Conservation (phyloP, 92 coral and sea anemone species). For the Galaxea fascicularis region DNA sequence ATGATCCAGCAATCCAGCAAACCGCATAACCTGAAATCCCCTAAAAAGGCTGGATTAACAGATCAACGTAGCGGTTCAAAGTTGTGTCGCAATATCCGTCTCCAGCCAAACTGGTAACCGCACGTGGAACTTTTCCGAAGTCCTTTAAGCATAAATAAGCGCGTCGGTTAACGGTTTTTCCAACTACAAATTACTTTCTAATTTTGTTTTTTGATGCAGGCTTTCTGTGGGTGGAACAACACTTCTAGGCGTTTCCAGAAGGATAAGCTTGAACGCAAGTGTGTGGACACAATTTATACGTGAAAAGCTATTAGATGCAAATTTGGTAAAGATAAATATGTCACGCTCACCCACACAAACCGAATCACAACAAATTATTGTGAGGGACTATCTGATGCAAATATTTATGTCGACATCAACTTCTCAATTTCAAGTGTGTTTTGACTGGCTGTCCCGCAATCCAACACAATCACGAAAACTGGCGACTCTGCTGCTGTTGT, state of each 20-base stretch:
- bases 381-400: not conserved
- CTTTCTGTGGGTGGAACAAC: not conserved
- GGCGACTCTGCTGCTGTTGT: not conserved
- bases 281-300: not conserved
- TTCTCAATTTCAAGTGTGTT: not conserved
- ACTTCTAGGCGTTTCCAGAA: not conserved
- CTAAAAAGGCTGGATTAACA: not conserved
- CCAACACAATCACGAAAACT: not conserved
- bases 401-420: not conserved
- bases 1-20: not conserved
- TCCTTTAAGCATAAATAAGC: constrained; percentile 3
- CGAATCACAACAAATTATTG: not conserved
- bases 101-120: not conserved
- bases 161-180: not conserved
- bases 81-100: not conserved
- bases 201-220: not conserved
- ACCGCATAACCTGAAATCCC: not conserved
- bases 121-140: not conserved
- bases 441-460: not conserved
- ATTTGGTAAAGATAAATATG: not conserved
- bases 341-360: not conserved
- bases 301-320: not conserved
- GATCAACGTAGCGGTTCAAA: not conserved
- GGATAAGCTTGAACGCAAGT: not conserved
- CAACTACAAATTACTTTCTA: too few species aligned